Conservation (phyloP, 2,113 vertebrate genomes). For the Rhegmatorhina hoffmannsi region DNA sequence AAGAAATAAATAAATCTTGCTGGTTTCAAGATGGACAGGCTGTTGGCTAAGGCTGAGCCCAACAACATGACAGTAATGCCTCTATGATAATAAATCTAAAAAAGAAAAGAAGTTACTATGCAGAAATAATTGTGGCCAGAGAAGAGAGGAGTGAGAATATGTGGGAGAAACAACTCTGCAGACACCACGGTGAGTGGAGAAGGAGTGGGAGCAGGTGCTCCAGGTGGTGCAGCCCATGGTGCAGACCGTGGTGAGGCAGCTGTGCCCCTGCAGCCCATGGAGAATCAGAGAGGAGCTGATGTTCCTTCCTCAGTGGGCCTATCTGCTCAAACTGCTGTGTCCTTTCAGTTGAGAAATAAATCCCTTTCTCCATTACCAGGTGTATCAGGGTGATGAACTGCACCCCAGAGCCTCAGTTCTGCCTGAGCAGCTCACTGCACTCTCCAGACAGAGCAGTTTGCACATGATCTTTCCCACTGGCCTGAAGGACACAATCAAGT, state of each 20-base stretch:
- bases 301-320: not conserved
- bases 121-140: not conserved
- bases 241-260: not conserved
- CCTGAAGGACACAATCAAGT: not conserved
- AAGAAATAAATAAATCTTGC: not conserved
- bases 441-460: not conserved
- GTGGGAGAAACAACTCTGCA: not conserved
- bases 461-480: not conserved
- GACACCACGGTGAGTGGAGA: not conserved
- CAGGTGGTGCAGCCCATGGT: not conserved
- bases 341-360: not conserved
- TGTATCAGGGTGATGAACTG: not conserved
- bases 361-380: not conserved
- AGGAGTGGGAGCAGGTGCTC: not conserved
- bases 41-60: not conserved
- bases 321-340: not conserved
- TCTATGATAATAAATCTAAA: not conserved
- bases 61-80: rapidly evolving
- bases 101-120: not conserved
- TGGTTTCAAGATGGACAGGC: not conserved
- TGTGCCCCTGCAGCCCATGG: not conserved
- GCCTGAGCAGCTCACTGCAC: not conserved
- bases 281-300: not conserved
- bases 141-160: not conserved
- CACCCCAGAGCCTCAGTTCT: not conserved